Percentiles rank a stretch among this genome's conserved stretches.
Conservation (phyloP, 2,888 invertebrate species). For the Keiferia lycopersicella region DNA sequence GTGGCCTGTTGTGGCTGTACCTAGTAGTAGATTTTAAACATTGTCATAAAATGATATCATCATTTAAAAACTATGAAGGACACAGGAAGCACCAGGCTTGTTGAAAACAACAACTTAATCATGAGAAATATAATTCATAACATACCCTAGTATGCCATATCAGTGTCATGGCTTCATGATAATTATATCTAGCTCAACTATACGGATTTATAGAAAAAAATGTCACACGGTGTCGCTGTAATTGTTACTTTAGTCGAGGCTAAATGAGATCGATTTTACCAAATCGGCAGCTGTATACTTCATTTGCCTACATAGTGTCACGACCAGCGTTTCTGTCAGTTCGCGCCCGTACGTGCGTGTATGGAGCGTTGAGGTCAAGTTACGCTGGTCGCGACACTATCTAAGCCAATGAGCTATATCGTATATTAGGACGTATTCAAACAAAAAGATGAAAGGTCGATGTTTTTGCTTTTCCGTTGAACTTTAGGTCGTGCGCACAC, state of each 20-base stretch:
- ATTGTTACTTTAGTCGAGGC: neutral
- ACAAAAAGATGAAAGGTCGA: no score
- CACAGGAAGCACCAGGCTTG: neutral
- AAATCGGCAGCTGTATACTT: neutral
- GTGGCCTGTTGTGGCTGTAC: no score
- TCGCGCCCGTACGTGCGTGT: no score
- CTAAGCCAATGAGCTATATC: no score
- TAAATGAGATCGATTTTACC: neutral
- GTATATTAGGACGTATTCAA: no score
- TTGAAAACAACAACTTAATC: neutral
- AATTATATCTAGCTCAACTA: neutral
- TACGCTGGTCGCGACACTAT: no score
- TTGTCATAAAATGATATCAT: no score
- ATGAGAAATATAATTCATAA: neutral
- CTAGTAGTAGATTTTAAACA: no score
- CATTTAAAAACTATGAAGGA: neutral
- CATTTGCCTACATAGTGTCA: neutral
- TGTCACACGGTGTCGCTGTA: constrained; percentile 1
- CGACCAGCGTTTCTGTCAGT: no score
- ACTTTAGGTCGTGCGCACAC: no score
- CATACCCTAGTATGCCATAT: neutral
- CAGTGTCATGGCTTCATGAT: neutral
- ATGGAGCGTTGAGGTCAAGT: no score
- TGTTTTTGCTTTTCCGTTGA: no score
- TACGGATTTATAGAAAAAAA: neutral